These are phyloP conservation scores for Euschistus heros DNA, from an alignment of 1,140 invertebrate genomes.

Conservation along the genomic window DNA sequence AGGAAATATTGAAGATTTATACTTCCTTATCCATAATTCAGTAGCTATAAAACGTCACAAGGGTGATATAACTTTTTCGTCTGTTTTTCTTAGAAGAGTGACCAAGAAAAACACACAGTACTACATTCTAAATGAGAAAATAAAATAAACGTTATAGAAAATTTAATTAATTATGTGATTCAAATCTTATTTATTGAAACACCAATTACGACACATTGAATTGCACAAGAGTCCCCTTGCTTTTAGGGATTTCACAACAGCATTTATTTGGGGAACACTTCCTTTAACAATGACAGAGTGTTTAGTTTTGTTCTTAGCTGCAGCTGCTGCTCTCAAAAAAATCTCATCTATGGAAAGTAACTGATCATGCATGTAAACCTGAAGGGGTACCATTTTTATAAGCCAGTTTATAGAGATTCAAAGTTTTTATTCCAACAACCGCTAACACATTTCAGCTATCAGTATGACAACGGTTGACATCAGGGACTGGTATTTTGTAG, in stretches of 20 bases:
- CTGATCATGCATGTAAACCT: too few relatives aligned
- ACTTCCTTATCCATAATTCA: neutral
- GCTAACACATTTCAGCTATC: neutral
- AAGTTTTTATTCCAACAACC: neutral
- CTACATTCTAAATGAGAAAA: neutral
- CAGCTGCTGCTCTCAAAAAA: neutral
- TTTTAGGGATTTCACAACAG: neutral
- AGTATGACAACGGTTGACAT: neutral
- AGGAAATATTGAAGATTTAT: neutral
- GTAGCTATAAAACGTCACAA: neutral
- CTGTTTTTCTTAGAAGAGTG: neutral
- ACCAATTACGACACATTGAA: neutral
- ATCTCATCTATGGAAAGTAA: too few relatives aligned
- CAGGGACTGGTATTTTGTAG: neutral
- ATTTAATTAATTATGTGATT: neutral
- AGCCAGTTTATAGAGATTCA: neutral
- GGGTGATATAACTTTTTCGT: neutral
- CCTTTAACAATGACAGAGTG: neutral
- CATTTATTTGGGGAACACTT: neutral
- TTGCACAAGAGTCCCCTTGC: neutral
- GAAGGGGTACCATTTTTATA: too few relatives aligned
- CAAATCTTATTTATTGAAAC: neutral
- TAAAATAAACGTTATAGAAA: neutral
- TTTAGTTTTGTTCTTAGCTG: neutral
- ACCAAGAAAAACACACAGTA: neutral